Evolutionary conservation across 2,888 invertebrate genomes (phyloP), one percentile per base, ranked within the genome.

Genomic region (Trichogramma dendrolimi): DNA sequence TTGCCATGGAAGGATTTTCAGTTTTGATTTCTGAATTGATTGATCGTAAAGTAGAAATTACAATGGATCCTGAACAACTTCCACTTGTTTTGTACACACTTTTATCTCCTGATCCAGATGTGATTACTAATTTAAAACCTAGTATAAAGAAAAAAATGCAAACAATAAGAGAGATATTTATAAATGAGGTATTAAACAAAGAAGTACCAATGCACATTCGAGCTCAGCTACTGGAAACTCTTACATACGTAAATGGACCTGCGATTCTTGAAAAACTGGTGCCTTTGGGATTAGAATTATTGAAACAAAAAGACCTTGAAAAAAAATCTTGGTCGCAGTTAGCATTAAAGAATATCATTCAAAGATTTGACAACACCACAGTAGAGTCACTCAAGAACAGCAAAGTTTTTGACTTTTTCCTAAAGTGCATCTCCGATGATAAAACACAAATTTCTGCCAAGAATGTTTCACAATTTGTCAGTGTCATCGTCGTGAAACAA

Each of bases 11-110:
- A 10, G 74, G 74, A 4, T 75, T 73, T 39, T 73, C 70, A 5
- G 60, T 65, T 1, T 68, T 87, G 6, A 67, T 85, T 38, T 75
- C 80, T 60, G 81, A 84, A 69, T 65, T 87, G 1, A 62, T 78
- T n/a, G 67, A 72, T 4, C 82, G 84, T 50, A 80, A 79, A 63
- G 79, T 83, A 59, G 91, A 90, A 73, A 80, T 91, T 48, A 67
- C 83, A 41, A 75, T 88, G 65, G 91, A 91, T 70, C 78, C 83
- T 46, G 85, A 88, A 65, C 90, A 91, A 72, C 76, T 89, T 14
- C 80, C 85, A 0, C 78, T 88, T 47, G 80, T 86, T 27, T 72
- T 91, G 2, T 87, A 84, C 67, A 86, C 85, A 8, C 78, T 88
- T 59, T 68, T 90, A 1, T 84, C 83, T 0, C 81, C 83, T 5